A percentile compares a stretch with the other conserved stretches of the same genome.
Conservation (phyloP, 2,113 vertebrate genomes). For the Melanocharis versteri region DNA sequence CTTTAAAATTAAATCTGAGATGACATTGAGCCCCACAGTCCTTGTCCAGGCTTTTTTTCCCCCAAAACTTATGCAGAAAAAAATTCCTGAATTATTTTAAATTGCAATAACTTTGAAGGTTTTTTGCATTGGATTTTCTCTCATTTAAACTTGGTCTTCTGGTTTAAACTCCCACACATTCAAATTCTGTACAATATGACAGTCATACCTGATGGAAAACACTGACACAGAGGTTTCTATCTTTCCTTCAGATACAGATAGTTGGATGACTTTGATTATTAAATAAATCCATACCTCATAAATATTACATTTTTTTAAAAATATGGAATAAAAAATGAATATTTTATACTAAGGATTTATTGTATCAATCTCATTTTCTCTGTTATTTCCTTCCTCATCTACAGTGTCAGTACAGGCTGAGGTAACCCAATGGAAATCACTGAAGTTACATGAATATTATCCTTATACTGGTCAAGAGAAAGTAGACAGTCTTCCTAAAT, state of each 20-base stretch:
- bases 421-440: neutral
- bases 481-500: neutral
- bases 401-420: neutral
- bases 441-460: neutral
- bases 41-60: neutral
- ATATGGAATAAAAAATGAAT: neutral
- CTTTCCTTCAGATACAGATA: neutral
- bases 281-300: neutral
- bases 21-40: neutral
- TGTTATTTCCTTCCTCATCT: neutral
- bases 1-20: neutral
- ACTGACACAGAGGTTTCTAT: neutral
- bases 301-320: accelerated
- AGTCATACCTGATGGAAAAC: neutral
- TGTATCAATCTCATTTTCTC: neutral
- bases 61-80: neutral
- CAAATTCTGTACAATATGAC: neutral
- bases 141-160: neutral
- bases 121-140: neutral
- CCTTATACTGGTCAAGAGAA: neutral
- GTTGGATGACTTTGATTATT: neutral
- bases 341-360: neutral
- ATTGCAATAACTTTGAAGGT: neutral
- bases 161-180: neutral
- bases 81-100: neutral